phyloP scores from a whole-genome alignment of 2,888 invertebrate species.

The Cryptophagus acutangulus region DNA sequence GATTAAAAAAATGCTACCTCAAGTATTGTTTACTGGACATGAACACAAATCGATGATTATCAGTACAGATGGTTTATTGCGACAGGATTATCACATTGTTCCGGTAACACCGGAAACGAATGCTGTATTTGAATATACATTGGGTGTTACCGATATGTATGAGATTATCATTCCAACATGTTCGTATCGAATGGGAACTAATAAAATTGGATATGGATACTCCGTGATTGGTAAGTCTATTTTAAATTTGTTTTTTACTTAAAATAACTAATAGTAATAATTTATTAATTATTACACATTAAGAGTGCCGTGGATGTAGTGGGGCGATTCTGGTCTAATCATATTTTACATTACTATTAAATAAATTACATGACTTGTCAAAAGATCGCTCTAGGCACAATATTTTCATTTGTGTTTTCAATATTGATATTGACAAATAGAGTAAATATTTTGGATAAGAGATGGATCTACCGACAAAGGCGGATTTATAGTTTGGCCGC shows the following conservation, averaged over 20 bases:
- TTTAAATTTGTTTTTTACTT: slow-evolving; percentile 10
- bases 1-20: slow-evolving; percentile 60
- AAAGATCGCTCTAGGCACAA: too few relatives aligned
- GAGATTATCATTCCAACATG: slow-evolving; percentile 92
- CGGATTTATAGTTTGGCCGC: too few relatives aligned
- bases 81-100: slow-evolving; percentile 38
- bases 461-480: too few relatives aligned
- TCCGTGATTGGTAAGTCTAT: slow-evolving; percentile 73
- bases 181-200: slow-evolving; percentile 93
- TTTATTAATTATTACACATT: too few relatives aligned
- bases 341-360: too few relatives aligned
- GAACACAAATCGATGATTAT: slow-evolving; percentile 62
- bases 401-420: too few relatives aligned
- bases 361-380: too few relatives aligned
- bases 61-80: slow-evolving; percentile 41
- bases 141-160: slow-evolving; percentile 49
- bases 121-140: slow-evolving; percentile 46
- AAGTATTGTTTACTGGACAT: slow-evolving; percentile 66
- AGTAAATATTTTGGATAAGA: too few relatives aligned
- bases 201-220: slow-evolving; percentile 79
- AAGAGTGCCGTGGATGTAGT: too few relatives aligned
- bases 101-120: slow-evolving; percentile 40
- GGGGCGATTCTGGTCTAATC: too few relatives aligned
- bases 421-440: too few relatives aligned
- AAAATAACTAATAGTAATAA: background rate